These are phyloP conservation scores for Boulengeromyrus knoepffleri DNA, from an alignment of 2,113 vertebrate species.

Conservation along the genomic window DNA sequence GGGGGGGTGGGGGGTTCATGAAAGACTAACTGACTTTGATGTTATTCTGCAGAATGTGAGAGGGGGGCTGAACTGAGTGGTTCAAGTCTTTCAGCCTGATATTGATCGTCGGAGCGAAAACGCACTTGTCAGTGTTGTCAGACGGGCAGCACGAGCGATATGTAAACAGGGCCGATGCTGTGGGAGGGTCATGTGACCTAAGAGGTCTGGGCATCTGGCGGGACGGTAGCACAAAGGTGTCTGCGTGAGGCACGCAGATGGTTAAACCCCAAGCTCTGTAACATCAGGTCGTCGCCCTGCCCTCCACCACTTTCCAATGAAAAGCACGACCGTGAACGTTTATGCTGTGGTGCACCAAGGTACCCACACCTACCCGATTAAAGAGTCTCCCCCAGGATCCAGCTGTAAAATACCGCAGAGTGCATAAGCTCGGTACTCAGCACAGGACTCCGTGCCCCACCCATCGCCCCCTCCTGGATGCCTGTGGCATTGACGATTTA, in stretches of 20 bases:
- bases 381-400: slow-evolving; percentile 24
- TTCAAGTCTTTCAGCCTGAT: slow-evolving; percentile 25
- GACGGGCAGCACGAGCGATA: slow-evolving; percentile 32
- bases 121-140: slow-evolving; percentile 42
- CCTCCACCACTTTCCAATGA: background rate
- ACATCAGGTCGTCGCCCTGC: slow-evolving; percentile 40
- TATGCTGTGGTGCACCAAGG: slow-evolving; percentile 23
- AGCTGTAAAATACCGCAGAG: slow-evolving; percentile 10
- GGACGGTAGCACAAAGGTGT: slow-evolving; percentile 44
- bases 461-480: background rate
- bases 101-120: slow-evolving; percentile 16
- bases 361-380: slow-evolving; percentile 5
- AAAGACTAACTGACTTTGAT: background rate
- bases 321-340: slow-evolving; percentile 24
- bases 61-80: slow-evolving; percentile 13
- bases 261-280: slow-evolving; percentile 44
- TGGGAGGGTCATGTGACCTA: slow-evolving; percentile 40
- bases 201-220: slow-evolving; percentile 41
- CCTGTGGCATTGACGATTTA: background rate
- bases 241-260: slow-evolving; percentile 39
- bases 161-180: slow-evolving; percentile 29
- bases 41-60: background rate
- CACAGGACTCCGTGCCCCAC: background rate
- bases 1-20: too few species aligned
- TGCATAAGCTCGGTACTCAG: background rate